Base-by-base conservation (phyloP, 1,140 invertebrate genomes). In the Bombus fervidus region DNA sequence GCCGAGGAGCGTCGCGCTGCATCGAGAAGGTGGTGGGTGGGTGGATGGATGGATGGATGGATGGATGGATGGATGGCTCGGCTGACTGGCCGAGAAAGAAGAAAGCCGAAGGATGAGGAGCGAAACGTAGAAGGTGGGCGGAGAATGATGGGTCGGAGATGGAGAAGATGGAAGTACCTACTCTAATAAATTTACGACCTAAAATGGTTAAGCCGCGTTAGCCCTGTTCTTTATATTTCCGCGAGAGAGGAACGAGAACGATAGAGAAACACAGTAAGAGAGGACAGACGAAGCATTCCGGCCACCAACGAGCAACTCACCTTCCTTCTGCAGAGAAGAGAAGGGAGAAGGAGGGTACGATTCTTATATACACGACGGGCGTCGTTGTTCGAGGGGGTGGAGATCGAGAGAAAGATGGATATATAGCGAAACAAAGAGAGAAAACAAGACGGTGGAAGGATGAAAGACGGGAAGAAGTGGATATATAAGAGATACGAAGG, bases 221-320 rank as follows among this genome's bases (percentile, higher is more conserved):
- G 92, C 93, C 93, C 93, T 92, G 93, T 94, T 95, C 94, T 95
- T 95, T 94, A 95, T 95, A 95, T 95, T 95, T 95, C 95, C 95
- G 94, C 90, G 90, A 91, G 82, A 80, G 86, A 69, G 43, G 43
- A 71, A 25, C 75, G 57, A 31, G 31, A 66, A 31, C 3, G 62
- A 64, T 13, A 64, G n/a, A 31, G 62, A 59, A 12, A 59, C 22
- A 59, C 22, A 1, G 57, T 5, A n/a, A n/a, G 9, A 43, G 37
- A 34, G 41, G 59, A 77, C 10, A 72, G 57, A 57, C 53, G 34
- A 57, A 28, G 62, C 15, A 43, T 9, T 39, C 59, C 25, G 34
- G 73, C 59, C 62, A 77, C 62, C 81, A 77, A 34, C 79, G 37
- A 64, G 18, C 62, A 66, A 66, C 62, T 37, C 47, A 31, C 15